Percentiles rank a stretch among this genome's conserved stretches.
Evolutionary conservation across 2,113 vertebrate species (phyloP).

Genomic region (Rafetus swinhoei): DNA sequence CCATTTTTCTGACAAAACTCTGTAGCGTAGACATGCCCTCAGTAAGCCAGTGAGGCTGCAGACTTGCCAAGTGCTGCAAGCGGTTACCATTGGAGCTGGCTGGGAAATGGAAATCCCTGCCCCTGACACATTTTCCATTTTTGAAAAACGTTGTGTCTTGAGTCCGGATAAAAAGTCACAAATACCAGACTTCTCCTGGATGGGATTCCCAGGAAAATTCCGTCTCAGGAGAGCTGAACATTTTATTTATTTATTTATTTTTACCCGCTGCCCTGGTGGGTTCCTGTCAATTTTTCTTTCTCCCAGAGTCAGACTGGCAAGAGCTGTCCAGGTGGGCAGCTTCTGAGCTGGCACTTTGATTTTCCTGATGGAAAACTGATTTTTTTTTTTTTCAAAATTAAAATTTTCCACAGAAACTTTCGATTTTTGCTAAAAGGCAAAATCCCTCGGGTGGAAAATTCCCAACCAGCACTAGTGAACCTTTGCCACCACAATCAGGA

Average conservation of each 20-base stretch:
- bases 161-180: not conserved
- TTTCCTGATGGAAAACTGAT: not conserved
- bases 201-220: not conserved
- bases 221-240: not conserved
- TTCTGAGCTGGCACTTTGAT: not conserved
- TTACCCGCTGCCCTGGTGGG: not conserved
- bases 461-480: not conserved
- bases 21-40: too few relatives aligned
- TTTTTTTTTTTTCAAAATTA: not conserved
- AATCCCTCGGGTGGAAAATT: not conserved
- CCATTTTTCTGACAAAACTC: too few relatives aligned
- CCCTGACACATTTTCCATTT: not conserved
- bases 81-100: not conserved
- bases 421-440: not conserved
- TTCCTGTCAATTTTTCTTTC: not conserved
- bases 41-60: too few relatives aligned
- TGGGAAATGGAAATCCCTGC: not conserved
- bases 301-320: not conserved
- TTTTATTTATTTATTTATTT: too few relatives aligned
- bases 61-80: not conserved
- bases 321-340: not conserved
- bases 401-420: not conserved
- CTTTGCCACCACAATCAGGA: not conserved
- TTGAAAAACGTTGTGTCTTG: not conserved
- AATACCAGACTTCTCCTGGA: not conserved